phyloP scores from a whole-genome alignment of 1,140 invertebrate genomes.

The Olivierus martensii region DNA sequence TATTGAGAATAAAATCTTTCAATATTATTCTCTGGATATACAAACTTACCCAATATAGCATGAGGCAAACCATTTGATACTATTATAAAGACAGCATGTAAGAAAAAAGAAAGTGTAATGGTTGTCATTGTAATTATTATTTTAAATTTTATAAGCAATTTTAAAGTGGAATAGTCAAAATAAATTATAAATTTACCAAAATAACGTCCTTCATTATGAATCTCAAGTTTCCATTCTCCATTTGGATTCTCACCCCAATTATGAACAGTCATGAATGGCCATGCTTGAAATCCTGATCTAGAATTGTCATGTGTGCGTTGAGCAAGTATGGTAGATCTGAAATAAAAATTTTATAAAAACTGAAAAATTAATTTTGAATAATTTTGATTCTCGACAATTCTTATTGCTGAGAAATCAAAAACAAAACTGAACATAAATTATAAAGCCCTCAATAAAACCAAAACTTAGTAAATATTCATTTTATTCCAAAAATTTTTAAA shows the following conservation, averaged over 20 bases:
- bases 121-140: background rate
- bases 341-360: too few relatives aligned
- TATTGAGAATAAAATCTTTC: too few relatives aligned
- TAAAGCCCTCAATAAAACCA: too few relatives aligned
- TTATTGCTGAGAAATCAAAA: too few relatives aligned
- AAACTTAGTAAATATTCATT: too few relatives aligned
- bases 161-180: too few relatives aligned
- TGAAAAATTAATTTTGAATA: too few relatives aligned
- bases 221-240: slow-evolving; percentile 81
- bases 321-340: slow-evolving; percentile 56
- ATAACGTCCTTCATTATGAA: slow-evolving; percentile 81
- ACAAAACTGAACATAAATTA: too few relatives aligned
- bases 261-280: slow-evolving; percentile 54
- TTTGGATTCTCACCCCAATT: slow-evolving; percentile 90
- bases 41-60: slow-evolving; percentile 12
- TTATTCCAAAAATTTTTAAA: too few relatives aligned
- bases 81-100: slow-evolving; percentile 6
- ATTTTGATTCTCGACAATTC: too few relatives aligned
- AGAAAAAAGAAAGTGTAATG: slow-evolving; percentile 3
- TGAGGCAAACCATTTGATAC: slow-evolving; percentile 8
- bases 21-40: too few relatives aligned
- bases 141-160: too few relatives aligned
- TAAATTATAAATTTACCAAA: slow-evolving; percentile 43
- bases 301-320: slow-evolving; percentile 72
- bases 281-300: slow-evolving; percentile 60